These are phyloP conservation scores for Tor tambroides DNA, from an alignment of 2,113 vertebrate genomes.

Conservation along the genomic window DNA sequence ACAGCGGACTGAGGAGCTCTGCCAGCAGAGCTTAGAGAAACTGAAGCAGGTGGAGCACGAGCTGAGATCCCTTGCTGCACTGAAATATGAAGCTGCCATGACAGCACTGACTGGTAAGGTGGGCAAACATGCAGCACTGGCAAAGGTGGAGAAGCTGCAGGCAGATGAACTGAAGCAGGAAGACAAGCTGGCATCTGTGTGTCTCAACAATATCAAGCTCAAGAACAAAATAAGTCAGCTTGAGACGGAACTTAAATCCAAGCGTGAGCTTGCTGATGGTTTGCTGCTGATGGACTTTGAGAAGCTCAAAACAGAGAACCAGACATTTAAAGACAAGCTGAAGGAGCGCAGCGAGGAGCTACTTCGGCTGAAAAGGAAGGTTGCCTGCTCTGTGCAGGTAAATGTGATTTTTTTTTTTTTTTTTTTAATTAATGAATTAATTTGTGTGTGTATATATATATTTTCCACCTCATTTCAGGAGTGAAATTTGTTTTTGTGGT, in stretches of 20 bases:
- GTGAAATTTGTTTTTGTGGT: not conserved
- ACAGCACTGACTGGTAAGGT: conserved; percentile 61
- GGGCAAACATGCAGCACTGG: conserved; percentile 62
- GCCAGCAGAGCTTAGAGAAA: conserved; percentile 60
- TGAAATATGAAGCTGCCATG: conserved; percentile 71
- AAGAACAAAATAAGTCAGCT: conserved; percentile 69
- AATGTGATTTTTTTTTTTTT: not conserved
- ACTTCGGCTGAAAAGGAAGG: conserved; percentile 72
- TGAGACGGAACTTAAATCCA: conserved; percentile 66
- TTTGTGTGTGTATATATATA: not conserved
- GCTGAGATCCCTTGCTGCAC: conserved; percentile 69
- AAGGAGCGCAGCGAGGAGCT: conserved; percentile 76
- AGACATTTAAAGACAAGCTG: conserved; percentile 69
- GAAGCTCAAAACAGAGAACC: conserved; percentile 78
- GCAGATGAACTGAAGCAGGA: conserved; percentile 72
- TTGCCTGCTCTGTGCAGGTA: conserved; percentile 69
- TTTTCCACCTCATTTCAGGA: not conserved
- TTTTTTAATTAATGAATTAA: not conserved
- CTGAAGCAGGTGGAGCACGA: conserved; percentile 67
- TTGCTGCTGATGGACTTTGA: conserved; percentile 74
- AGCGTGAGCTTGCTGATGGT: conserved; percentile 63
- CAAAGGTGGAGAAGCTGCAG: conserved; percentile 69
- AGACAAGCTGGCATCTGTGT: conserved; percentile 58
- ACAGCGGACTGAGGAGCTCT: conserved; percentile 64
- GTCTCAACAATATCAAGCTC: conserved; percentile 79